Evolutionary conservation across 2,888 invertebrate genomes (phyloP), one percentile per base, ranked within the genome.

Genomic region (Osmoderma eremita): DNA sequence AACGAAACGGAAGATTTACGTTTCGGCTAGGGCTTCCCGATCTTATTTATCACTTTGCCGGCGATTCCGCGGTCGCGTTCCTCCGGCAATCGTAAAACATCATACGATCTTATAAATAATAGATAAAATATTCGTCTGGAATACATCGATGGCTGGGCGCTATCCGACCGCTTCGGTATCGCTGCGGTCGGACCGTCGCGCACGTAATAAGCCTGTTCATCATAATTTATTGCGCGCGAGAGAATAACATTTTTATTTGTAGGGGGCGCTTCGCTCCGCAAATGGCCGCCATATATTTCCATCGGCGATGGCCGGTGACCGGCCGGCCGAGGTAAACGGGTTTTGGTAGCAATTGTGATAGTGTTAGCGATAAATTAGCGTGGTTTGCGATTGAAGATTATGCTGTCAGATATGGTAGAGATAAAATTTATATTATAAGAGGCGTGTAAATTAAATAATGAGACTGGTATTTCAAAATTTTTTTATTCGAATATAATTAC

Each of bases 181-280:
- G 67, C 70, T 71, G 54, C 72, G 65, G 63, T 69, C 64, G 61
- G 67, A 63, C 61, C 63, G 48, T 65, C 68, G 68, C 61, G 72
- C 74, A 74, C 72, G 77, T 77, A 78, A 78, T 78, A 78, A 77
- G 78, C 76, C 75, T 76, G 76, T 77, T 74, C 75, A 77, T 78
- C 75, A 76, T 78, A 78, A 78, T 78, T 78, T 79, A 79, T 77
- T 66, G 78, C 71, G 70, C 79, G 74, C 78, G 63, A 69, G 78
- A 76, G 79, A 75, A 76, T 77, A 78, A 78, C 78, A 78, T 78
- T 78, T 79, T 79, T 79, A 79, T 79, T 79, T 77, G 78, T 75
- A 75, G 77, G 76, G 30, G 74, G 73, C 77, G 78, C 75, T 75
- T 78, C 78, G 75, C 77, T 76, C 75, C 73, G 77, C 76, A 78